Conservation (phyloP, 64 coral and sea anemone species). For the Stichodactyla mertensii region DNA sequence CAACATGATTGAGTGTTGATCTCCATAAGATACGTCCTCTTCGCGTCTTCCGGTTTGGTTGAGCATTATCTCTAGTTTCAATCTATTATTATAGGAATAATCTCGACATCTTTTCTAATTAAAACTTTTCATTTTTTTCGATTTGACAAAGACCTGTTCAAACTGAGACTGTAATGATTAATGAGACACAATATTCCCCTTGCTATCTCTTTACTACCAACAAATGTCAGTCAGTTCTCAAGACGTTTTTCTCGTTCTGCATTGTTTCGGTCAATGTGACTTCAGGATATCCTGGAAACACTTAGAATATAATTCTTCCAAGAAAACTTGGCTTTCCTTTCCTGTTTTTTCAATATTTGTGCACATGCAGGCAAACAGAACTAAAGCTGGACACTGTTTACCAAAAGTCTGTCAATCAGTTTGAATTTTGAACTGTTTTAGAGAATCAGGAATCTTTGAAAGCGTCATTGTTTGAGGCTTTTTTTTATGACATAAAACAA, state of each 20-base stretch:
- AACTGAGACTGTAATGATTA: not conserved
- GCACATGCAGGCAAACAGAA: not conserved
- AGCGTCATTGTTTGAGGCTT: not conserved
- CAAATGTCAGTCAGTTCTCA: not conserved
- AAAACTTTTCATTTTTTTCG: not conserved
- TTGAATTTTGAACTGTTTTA: not conserved
- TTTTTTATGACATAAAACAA: not conserved
- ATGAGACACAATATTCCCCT: not conserved
- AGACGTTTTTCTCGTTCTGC: not conserved
- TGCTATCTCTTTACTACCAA: not conserved
- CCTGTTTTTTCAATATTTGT: not conserved
- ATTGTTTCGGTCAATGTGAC: not conserved
- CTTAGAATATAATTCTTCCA: not conserved
- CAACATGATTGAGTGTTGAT: no score
- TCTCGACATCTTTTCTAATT: not conserved
- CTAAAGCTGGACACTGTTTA: not conserved
- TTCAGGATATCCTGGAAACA: not conserved
- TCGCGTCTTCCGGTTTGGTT: no score
- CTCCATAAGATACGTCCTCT: no score
- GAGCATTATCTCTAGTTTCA: no score
- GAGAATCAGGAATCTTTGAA: not conserved
- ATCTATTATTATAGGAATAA: constrained; percentile 1
- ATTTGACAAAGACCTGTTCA: not conserved
- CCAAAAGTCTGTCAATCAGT: not conserved
- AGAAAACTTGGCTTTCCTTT: not conserved